Evolutionary conservation across 2,888 invertebrate species (phyloP).

Genomic region (Automeris io): DNA sequence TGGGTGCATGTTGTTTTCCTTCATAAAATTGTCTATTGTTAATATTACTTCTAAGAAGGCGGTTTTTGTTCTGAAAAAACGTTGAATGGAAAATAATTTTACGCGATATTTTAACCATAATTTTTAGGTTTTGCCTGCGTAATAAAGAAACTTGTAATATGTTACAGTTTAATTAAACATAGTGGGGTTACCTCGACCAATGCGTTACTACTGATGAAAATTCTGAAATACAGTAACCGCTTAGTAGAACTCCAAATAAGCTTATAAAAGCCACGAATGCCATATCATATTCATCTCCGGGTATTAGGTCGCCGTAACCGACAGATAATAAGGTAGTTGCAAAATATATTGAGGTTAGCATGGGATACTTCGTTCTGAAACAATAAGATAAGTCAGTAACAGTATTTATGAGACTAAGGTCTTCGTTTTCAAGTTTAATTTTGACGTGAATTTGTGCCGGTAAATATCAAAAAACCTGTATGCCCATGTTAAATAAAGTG

Average conservation of each 20-base stretch:
- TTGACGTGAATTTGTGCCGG: too few relatives aligned
- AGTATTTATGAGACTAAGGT: too few relatives aligned
- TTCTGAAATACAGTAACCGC: constrained; percentile 70
- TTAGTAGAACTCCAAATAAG: constrained; percentile 62
- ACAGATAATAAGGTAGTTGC: constrained; percentile 60
- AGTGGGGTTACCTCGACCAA: constrained; percentile 54
- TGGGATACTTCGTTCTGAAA: constrained; percentile 48
- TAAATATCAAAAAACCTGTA: too few relatives aligned
- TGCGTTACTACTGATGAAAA: constrained; percentile 69
- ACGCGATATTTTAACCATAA: too few relatives aligned
- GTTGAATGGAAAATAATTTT: too few relatives aligned
- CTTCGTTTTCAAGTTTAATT: too few relatives aligned
- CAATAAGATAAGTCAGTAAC: too few relatives aligned
- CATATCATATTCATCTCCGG: constrained; percentile 64
- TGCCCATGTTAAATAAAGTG: too few relatives aligned
- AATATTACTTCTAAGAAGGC: constrained; percentile 68
- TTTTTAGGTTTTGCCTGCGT: too few relatives aligned
- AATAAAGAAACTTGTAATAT: too few relatives aligned
- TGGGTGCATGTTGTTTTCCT: constrained; percentile 64
- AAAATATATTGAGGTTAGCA: constrained; percentile 62
- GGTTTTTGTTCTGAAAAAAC: constrained; percentile 55
- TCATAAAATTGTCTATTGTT: constrained; percentile 67
- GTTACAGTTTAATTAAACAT: constrained; percentile 2
- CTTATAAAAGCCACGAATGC: constrained; percentile 60
- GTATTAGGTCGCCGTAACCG: constrained; percentile 66